Conservation (phyloP, 1,140 invertebrate species). For the Caenorhabditis tropicalis region DNA sequence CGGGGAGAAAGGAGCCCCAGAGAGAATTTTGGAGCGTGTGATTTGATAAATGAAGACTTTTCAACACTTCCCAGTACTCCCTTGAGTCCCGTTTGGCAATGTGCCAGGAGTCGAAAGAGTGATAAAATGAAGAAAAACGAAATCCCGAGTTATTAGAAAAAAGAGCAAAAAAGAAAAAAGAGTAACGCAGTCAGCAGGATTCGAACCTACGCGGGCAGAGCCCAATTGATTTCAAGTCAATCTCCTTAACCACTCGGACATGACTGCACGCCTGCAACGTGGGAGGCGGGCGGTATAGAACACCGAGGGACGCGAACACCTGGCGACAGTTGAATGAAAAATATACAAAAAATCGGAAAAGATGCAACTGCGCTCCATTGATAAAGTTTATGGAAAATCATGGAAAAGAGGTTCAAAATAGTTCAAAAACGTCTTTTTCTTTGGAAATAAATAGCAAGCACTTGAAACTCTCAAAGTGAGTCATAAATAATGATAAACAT, state of each 20-base stretch:
- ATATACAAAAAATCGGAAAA: not conserved
- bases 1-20: no score
- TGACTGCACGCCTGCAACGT: not conserved
- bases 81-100: not conserved
- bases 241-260: constrained; percentile 61
- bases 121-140: no score
- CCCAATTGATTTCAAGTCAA: constrained; percentile 60
- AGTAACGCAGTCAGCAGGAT: constrained; percentile 54
- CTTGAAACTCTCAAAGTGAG: not conserved
- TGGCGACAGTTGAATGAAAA: no score
- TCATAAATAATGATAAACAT: constrained; percentile 6
- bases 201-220: constrained; percentile 62
- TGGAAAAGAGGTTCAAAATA: no score
- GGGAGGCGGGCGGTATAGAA: not conserved
- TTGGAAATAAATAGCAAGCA: no score
- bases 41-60: constrained; percentile 44
- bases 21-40: not conserved
- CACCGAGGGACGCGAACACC: not conserved
- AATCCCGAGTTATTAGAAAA: not conserved
- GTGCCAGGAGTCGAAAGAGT: no score
- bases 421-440: no score
- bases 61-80: not conserved
- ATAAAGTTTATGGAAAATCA: not conserved
- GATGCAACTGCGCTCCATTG: not conserved
- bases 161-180: not conserved